Percentiles rank a stretch among this genome's conserved stretches.
These are phyloP conservation scores for Oeneis ivallda DNA, from an alignment of 2,888 invertebrate genomes.

Conservation along the genomic window DNA sequence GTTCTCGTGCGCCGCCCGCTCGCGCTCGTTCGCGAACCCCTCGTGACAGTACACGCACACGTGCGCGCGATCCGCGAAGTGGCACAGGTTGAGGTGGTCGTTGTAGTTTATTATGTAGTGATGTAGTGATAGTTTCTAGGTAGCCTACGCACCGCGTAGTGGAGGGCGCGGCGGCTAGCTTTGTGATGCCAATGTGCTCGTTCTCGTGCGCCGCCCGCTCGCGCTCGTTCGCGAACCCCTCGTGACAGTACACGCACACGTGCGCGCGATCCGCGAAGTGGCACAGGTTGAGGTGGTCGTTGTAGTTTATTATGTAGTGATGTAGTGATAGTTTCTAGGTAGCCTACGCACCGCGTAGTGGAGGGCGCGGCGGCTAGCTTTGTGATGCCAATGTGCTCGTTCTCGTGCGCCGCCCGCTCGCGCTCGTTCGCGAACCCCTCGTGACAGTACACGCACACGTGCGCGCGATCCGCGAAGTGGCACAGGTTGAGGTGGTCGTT, in stretches of 20 bases:
- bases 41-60: too few relatives aligned
- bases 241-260: slow-evolving; percentile 71
- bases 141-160: slow-evolving; percentile 39
- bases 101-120: too few relatives aligned
- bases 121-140: too few relatives aligned
- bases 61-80: too few relatives aligned
- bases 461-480: slow-evolving; percentile 63
- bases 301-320: slow-evolving; percentile 78
- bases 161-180: slow-evolving; percentile 39
- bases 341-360: slow-evolving; percentile 38
- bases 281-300: slow-evolving; percentile 69
- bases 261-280: slow-evolving; percentile 63
- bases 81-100: too few relatives aligned
- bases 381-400: slow-evolving; percentile 66
- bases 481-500: slow-evolving; percentile 71
- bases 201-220: slow-evolving; percentile 65
- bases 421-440: slow-evolving; percentile 63
- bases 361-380: slow-evolving; percentile 43
- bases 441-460: slow-evolving; percentile 68
- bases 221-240: slow-evolving; percentile 60
- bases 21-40: too few relatives aligned
- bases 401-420: slow-evolving; percentile 63
- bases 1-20: too few relatives aligned
- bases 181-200: slow-evolving; percentile 66
- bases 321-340: too few relatives aligned